Conservation (phyloP, 2,113 vertebrate species). For the Leptosomus discolor region DNA sequence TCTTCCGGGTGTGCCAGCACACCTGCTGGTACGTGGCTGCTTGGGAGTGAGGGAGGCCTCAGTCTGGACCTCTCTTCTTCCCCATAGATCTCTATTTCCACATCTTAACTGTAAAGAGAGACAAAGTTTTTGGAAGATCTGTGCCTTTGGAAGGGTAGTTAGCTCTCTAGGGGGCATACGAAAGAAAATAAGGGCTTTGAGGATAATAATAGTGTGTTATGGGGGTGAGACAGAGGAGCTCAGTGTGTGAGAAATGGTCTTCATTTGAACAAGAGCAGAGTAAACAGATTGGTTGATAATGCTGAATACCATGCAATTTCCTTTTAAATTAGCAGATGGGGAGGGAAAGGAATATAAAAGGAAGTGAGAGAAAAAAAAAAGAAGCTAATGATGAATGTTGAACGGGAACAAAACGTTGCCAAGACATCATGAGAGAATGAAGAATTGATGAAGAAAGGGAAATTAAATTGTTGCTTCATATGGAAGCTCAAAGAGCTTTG, state of each 20-base stretch:
- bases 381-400: constrained; percentile 52
- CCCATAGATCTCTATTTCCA: neutral
- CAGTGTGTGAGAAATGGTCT: constrained; percentile 34
- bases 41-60: neutral
- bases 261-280: constrained; percentile 18
- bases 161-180: neutral
- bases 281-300: constrained; percentile 62
- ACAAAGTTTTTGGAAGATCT: neutral
- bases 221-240: neutral
- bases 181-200: neutral
- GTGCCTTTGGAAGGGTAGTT: neutral
- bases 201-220: neutral
- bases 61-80: neutral
- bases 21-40: neutral
- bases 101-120: neutral
- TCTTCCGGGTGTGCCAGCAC: fast-evolving
- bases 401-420: constrained; percentile 51
- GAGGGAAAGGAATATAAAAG: constrained; percentile 59
- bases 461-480: constrained; percentile 31
- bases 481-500: neutral
- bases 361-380: constrained; percentile 13
- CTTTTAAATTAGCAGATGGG: constrained; percentile 65
- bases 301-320: constrained; percentile 48
- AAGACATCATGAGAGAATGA: constrained; percentile 42
- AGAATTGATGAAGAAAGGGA: constrained; percentile 52